Conservation (phyloP, 2,888 invertebrate species). For the Liodrosophila aerea region DNA sequence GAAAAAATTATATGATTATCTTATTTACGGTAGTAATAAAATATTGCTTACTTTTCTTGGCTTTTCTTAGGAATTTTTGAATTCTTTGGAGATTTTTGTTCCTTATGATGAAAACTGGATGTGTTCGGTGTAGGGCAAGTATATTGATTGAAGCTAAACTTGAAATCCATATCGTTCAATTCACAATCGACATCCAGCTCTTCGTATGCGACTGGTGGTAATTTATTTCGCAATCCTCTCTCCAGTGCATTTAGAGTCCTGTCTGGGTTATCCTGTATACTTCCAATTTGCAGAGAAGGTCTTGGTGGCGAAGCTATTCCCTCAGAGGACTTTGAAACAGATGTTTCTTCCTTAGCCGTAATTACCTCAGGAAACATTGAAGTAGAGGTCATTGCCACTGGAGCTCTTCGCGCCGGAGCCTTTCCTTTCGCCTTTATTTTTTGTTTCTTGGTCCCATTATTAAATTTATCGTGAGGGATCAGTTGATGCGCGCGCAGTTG, state of each 20-base stretch:
- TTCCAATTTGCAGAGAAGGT: no score
- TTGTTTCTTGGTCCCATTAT: no score
- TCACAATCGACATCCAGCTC: slow-evolving; percentile 33
- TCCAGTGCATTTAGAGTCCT: slow-evolving; percentile 2
- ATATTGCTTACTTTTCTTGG: no score
- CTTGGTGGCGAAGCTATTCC: no score
- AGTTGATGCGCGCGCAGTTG: slow-evolving; percentile 84
- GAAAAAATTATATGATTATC: background rate
- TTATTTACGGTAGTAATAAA: no score
- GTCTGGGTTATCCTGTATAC: background rate
- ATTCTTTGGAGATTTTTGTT: background rate
- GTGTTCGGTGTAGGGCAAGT: background rate
- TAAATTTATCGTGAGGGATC: slow-evolving; percentile 69
- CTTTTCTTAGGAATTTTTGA: no score
- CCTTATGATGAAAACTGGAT: background rate
- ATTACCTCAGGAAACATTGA: no score
- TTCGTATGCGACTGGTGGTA: slow-evolving; percentile 35
- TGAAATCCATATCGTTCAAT: slow-evolving; percentile 12
- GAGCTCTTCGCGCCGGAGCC: no score
- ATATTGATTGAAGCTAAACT: background rate
- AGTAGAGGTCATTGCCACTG: no score
- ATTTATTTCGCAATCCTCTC: slow-evolving; percentile 21
- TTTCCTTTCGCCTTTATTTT: no score
- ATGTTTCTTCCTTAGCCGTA: no score
- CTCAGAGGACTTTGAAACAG: no score